Evolutionary conservation across 2,113 vertebrate genomes (phyloP).

Genomic region (Zosterops pallidus): DNA sequence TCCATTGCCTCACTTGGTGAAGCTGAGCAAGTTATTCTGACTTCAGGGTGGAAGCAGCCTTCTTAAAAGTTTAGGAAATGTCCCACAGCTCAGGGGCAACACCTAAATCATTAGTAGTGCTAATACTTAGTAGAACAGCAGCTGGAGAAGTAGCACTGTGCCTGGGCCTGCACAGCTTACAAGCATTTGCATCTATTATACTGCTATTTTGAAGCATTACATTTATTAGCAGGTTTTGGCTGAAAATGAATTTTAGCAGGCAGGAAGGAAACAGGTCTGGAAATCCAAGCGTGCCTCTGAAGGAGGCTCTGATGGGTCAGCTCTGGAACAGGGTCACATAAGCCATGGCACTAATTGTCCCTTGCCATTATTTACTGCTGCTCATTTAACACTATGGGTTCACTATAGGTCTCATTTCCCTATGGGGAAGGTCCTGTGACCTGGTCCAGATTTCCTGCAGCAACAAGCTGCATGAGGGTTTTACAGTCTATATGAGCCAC

Average conservation of each 20-base stretch:
- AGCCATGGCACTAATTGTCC: background rate
- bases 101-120: background rate
- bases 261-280: background rate
- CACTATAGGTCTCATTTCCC: background rate
- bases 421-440: background rate
- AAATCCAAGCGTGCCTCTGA: background rate
- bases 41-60: background rate
- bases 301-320: background rate
- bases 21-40: background rate
- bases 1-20: background rate
- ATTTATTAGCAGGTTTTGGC: slow-evolving; percentile 13
- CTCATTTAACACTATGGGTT: background rate
- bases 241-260: background rate
- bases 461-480: background rate
- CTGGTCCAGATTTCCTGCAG: background rate
- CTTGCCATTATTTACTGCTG: background rate
- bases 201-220: slow-evolving; percentile 23
- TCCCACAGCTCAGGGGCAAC: slow-evolving; percentile 9
- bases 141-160: background rate
- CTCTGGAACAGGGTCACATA: background rate
- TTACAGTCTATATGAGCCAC: background rate
- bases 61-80: background rate
- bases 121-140: background rate
- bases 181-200: background rate
- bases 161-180: background rate